Base-by-base conservation (phyloP, 2,888 invertebrate genomes). In the Holacanthella duospinosa region DNA sequence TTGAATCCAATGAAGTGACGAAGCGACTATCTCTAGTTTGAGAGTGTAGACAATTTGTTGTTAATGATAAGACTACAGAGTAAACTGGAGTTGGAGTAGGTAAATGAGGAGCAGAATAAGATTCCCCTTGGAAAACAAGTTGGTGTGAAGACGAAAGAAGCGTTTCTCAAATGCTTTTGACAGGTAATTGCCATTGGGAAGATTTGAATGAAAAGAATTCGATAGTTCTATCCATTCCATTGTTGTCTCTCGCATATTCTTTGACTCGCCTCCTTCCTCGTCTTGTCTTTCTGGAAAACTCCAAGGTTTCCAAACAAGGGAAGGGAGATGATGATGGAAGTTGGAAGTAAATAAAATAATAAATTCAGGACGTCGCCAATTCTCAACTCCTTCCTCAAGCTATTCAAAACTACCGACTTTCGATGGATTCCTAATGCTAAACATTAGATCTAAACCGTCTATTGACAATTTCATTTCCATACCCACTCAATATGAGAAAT, bases 381-480 rank as follows among this genome's bases (percentile, higher is more conserved):
- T 48, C 48, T 36, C 36, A 36, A 36, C 9, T 16, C 36, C 16
- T 36, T 36, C 48, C 21, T 21, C 21, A 48, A 48, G 48, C 36
- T 36, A 36, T 36, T 36, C 9, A 36, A 36, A 36, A 16, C 36
- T 36, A 36, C 36, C 16, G 36, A 36, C 6, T 36, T 36, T 6
- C 6, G 36, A 48, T 48, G 48, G 48, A 48, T n/a, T 48, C 21
- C 48, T n/a, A 48, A 48, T 48, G 48, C 48, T 48, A 48, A 48
- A 48, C 48, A 48, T 48, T 48, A n/a, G 21, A 48, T 36, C 36
- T 36, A 48, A 48, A 21, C 6, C 12, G 16, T 21, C 21, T 48
- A 48, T 48, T 48, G 48, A 48, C 48, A 48, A 48, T 48, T 48
- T 48, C 48, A 48, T 48, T 48, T 48, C 48, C 48, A 48, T 48